phyloP scores from a whole-genome alignment of 2,797 vertebrate genomes.

The Sebastes diploproa region DNA sequence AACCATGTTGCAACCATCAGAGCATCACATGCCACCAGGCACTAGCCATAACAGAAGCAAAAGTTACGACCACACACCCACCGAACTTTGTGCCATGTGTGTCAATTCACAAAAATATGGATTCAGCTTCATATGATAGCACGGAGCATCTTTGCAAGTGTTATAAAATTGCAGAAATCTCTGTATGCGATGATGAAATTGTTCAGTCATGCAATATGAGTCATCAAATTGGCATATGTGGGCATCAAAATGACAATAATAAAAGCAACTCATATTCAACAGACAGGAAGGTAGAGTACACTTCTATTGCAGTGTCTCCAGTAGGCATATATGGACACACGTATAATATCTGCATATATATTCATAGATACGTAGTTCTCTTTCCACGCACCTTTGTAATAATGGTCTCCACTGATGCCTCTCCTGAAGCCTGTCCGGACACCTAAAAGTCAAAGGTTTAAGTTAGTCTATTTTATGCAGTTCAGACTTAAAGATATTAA shows the following conservation, averaged over 20 bases:
- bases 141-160: not conserved
- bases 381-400: conserved; percentile 82
- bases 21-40: not conserved
- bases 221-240: not conserved
- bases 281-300: not conserved
- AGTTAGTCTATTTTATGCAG: conserved; percentile 3
- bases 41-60: not conserved
- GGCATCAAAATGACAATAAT: not conserved
- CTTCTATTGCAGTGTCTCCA: not conserved
- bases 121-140: not conserved
- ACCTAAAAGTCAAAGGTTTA: conserved; percentile 64
- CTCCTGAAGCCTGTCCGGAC: conserved; percentile 87
- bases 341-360: not conserved
- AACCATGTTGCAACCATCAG: not conserved
- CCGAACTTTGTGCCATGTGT: not conserved
- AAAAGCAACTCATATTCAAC: not conserved
- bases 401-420: conserved; percentile 83
- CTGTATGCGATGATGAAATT: not conserved
- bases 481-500: not conserved
- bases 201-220: not conserved
- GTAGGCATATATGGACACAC: not conserved
- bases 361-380: not conserved
- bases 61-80: not conserved
- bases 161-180: not conserved
- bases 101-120: not conserved